Percentiles rank a stretch among this genome's conserved stretches.
Evolutionary conservation across 2,888 invertebrate genomes (phyloP).

Genomic region (Eupeodes latifasciatus): DNA sequence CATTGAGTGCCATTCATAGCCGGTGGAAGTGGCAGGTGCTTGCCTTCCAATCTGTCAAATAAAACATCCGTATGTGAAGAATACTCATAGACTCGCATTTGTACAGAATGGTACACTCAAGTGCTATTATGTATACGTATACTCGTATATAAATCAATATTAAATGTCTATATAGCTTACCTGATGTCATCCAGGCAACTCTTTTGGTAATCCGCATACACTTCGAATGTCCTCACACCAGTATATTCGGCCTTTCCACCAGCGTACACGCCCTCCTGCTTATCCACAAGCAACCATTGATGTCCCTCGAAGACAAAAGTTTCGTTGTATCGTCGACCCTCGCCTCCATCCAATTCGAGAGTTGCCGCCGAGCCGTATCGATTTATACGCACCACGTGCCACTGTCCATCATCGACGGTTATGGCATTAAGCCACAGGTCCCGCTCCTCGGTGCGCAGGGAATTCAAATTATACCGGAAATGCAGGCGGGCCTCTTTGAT

Average conservation of each 20-base stretch:
- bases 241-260: slow-evolving; percentile 98
- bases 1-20: slow-evolving; percentile 98
- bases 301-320: slow-evolving; percentile 95
- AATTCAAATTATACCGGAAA: slow-evolving; percentile 97
- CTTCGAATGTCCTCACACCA: slow-evolving; percentile 96
- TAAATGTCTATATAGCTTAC: slow-evolving; percentile 77
- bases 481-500: slow-evolving; percentile 95
- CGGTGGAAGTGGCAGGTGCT: slow-evolving; percentile 96
- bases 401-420: slow-evolving; percentile 97
- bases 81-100: neutral
- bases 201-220: slow-evolving; percentile 97
- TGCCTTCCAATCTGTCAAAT: slow-evolving; percentile 91
- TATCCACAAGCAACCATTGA: slow-evolving; percentile 96
- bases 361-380: slow-evolving; percentile 97
- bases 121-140: too few species aligned
- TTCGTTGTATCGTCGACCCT: slow-evolving; percentile 96
- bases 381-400: slow-evolving; percentile 97
- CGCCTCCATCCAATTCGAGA: slow-evolving; percentile 96
- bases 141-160: slow-evolving; percentile 41
- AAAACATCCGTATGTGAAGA: neutral
- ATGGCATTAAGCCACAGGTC: slow-evolving; percentile 96
- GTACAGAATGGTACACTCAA: neutral
- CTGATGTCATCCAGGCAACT: slow-evolving; percentile 89
- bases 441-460: slow-evolving; percentile 94
- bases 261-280: slow-evolving; percentile 97